Evolutionary conservation across 1,140 invertebrate genomes (phyloP).

Genomic region (Drosophila kohkoa): DNA sequence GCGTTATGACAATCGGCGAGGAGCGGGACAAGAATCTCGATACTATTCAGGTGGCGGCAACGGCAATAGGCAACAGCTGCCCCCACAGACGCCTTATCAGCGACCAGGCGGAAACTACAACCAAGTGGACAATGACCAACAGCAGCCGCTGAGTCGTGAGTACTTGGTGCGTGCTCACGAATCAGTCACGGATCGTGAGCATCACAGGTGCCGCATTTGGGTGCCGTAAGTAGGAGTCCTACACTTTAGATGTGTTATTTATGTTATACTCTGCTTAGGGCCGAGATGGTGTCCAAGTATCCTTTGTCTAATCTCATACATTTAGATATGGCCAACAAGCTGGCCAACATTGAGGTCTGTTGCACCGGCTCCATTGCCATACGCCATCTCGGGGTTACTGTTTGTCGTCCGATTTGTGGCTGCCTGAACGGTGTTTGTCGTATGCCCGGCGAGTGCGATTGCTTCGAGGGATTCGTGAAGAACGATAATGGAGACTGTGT

Average conservation of each 20-base stretch:
- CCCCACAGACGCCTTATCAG: constrained; percentile 19
- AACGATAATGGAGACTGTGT: constrained; percentile 81
- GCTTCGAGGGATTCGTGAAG: constrained; percentile 86
- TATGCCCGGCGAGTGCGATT: constrained; percentile 87
- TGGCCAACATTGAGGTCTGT: constrained; percentile 83
- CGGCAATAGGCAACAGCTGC: constrained; percentile 30
- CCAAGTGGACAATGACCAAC: background rate
- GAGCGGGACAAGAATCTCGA: constrained; percentile 9
- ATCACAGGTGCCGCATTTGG: constrained; percentile 72
- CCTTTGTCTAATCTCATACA: constrained; percentile 46
- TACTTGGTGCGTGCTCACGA: constrained; percentile 60
- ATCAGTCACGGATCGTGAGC: constrained; percentile 17
- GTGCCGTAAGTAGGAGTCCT: constrained; percentile 63
- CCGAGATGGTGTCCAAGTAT: constrained; percentile 64
- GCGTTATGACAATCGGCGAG: constrained; percentile 34
- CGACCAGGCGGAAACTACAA: constrained; percentile 38
- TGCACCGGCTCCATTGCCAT: constrained; percentile 87
- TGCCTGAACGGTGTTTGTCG: constrained; percentile 87
- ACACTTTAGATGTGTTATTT: constrained; percentile 5
- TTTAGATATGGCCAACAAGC: constrained; percentile 55
- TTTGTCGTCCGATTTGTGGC: constrained; percentile 86
- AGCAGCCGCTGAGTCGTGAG: constrained; percentile 46
- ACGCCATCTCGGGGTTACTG: constrained; percentile 72
- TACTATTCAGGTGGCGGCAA: constrained; percentile 11
- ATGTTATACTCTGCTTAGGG: constrained; percentile 20